These are phyloP conservation scores for Hyperoplus immaculatus DNA, from an alignment of 2,797 vertebrate genomes.

Conservation along the genomic window DNA sequence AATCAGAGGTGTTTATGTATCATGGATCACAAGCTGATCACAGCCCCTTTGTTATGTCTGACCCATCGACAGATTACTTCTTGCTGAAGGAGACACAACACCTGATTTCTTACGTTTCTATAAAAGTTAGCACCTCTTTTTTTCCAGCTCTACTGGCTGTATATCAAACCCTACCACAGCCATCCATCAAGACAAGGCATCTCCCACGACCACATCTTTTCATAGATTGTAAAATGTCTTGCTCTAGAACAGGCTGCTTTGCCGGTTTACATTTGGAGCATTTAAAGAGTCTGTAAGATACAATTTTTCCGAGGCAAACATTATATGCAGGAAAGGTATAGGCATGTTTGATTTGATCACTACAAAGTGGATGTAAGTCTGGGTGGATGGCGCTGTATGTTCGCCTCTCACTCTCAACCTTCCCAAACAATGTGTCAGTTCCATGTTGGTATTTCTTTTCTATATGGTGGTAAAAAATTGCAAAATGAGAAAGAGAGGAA, in stretches of 20 bases:
- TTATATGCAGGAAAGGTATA: background rate
- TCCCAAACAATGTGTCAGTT: conserved; percentile 2
- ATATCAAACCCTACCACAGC: conserved; percentile 20
- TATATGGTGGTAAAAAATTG: conserved; percentile 42
- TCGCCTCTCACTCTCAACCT: conserved; percentile 2
- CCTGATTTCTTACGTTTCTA: conserved; percentile 1
- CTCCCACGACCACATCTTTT: background rate
- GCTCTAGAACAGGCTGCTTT: background rate
- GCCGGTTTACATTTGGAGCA: background rate
- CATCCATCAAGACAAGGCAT: background rate
- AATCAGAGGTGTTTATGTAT: conserved; percentile 25
- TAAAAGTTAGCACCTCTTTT: conserved; percentile 35
- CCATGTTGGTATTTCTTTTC: background rate
- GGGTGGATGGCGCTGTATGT: conserved; percentile 8
- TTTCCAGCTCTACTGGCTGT: conserved; percentile 20
- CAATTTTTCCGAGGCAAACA: background rate
- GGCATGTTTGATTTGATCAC: conserved; percentile 14
- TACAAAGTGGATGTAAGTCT: background rate
- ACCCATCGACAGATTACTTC: conserved; percentile 24
- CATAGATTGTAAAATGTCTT: background rate
- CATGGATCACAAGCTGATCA: conserved; percentile 20
- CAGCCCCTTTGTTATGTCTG: conserved; percentile 39
- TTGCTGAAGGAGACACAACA: conserved; percentile 46
- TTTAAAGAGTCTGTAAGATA: background rate
- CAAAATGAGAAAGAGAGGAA: conserved; percentile 30